Percentiles rank a stretch among this genome's conserved stretches.
These are phyloP conservation scores for Pelecanus crispus DNA, from an alignment of 2,113 vertebrate genomes.

Conservation along the genomic window DNA sequence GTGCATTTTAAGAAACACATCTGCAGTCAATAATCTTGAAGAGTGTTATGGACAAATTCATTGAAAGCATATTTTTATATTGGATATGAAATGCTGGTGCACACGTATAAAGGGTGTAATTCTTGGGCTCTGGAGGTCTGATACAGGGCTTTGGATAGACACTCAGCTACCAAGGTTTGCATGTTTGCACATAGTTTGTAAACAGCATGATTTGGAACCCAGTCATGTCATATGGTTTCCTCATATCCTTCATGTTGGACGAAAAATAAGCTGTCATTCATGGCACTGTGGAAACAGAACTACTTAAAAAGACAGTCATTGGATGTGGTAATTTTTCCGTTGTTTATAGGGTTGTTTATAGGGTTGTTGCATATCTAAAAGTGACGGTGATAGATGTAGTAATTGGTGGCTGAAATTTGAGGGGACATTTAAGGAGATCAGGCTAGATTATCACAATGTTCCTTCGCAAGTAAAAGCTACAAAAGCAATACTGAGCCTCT, in stretches of 20 bases:
- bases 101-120: neutral
- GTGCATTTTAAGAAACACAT: neutral
- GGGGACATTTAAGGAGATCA: neutral
- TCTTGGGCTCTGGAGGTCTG: neutral
- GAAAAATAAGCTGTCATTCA: slow-evolving; percentile 12
- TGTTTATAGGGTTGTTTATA: no score
- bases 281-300: neutral
- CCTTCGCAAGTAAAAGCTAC: neutral
- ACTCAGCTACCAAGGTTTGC: neutral
- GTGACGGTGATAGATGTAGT: neutral
- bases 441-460: neutral
- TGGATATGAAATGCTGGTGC: neutral
- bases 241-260: neutral
- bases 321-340: neutral
- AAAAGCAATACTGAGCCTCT: neutral
- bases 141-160: neutral
- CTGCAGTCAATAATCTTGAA: neutral
- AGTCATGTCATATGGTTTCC: slow-evolving; percentile 26
- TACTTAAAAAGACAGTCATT: neutral
- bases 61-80: neutral
- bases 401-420: slow-evolving; percentile 6
- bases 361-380: neutral
- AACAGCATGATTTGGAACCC: slow-evolving; percentile 13
- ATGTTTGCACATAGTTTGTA: neutral
- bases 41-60: neutral